These are phyloP conservation scores for Drosophila aldrichi DNA, from an alignment of 2,888 invertebrate species.

Conservation along the genomic window DNA sequence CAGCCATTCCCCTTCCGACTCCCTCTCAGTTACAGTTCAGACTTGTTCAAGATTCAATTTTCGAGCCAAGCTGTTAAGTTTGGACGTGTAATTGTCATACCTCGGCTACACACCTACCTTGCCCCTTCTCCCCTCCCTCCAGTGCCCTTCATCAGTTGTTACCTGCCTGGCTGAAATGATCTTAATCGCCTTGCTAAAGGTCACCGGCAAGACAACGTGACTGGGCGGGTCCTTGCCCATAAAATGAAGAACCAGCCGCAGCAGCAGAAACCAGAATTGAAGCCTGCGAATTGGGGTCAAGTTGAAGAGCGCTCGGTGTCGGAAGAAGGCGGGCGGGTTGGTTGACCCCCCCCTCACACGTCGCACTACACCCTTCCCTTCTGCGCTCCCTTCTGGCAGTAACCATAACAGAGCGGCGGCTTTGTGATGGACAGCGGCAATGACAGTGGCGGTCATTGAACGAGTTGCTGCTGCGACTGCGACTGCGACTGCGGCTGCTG, in stretches of 20 bases:
- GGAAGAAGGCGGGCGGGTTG: background rate
- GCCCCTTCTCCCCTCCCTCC: accelerated
- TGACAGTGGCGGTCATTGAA: conserved; percentile 73
- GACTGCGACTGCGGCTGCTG: background rate
- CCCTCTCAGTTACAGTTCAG: conserved; percentile 10
- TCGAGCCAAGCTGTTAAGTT: conserved; percentile 51
- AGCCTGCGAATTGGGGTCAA: conserved; percentile 59
- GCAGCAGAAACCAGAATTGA: conserved; percentile 15
- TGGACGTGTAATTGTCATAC: conserved; percentile 54
- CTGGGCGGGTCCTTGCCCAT: conserved; percentile 53
- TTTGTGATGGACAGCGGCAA: conserved; percentile 43
- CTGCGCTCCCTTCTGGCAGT: conserved; percentile 1
- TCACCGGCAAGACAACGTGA: conserved; percentile 41
- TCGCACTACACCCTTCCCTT: too few species aligned
- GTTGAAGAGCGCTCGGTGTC: conserved; percentile 53
- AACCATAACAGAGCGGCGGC: conserved; percentile 25
- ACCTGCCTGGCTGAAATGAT: conserved; percentile 28
- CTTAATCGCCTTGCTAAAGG: conserved; percentile 57
- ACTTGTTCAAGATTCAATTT: conserved; percentile 41
- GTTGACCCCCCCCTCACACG: background rate
- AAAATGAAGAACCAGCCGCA: conserved; percentile 5
- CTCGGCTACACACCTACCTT: background rate
- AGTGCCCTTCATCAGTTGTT: background rate
- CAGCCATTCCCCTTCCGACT: background rate
- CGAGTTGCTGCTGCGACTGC: conserved; percentile 14